Evolutionary conservation across 2,797 vertebrate genomes (phyloP).

Genomic region (Chromobotia macracanthus): DNA sequence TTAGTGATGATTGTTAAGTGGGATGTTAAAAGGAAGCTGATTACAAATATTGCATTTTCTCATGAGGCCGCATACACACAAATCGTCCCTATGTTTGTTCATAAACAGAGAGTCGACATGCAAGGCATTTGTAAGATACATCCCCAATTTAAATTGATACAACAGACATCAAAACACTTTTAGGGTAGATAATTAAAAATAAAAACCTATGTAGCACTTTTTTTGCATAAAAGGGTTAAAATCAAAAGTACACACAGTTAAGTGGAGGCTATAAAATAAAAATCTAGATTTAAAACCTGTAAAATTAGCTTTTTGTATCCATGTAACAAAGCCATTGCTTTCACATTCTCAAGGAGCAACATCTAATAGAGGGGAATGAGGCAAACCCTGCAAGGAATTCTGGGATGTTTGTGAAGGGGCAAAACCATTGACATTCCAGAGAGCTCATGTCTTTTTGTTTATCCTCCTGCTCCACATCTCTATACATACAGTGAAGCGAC

Average conservation of each 20-base stretch:
- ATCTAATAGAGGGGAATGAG: background rate
- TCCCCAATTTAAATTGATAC: constrained; percentile 41
- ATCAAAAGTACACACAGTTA: constrained; percentile 50
- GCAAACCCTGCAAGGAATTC: constrained; percentile 23
- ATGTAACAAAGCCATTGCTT: constrained; percentile 56
- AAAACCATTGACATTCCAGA: constrained; percentile 10
- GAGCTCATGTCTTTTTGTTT: constrained; percentile 7
- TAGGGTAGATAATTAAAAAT: constrained; percentile 21
- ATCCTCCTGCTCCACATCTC: constrained; percentile 11
- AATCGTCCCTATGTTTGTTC: constrained; percentile 36
- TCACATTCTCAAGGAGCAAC: constrained; percentile 72
- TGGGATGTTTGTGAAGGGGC: constrained; percentile 14
- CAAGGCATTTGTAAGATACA: constrained; percentile 60
- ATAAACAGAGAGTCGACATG: constrained; percentile 45
- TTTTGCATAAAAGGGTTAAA: constrained; percentile 64
- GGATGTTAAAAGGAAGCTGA: constrained; percentile 27
- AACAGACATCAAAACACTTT: constrained; percentile 40
- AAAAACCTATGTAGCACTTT: constrained; percentile 39
- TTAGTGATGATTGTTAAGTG: background rate
- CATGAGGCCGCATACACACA: constrained; percentile 31
- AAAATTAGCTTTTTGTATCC: constrained; percentile 49
- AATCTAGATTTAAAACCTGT: constrained; percentile 47
- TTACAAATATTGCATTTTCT: constrained; percentile 41
- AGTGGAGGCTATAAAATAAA: constrained; percentile 41
- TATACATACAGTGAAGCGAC: background rate